A percentile compares a stretch with the other conserved stretches of the same genome.
Conservation (phyloP, 2,888 invertebrate species). For the Megamerina dolium region DNA sequence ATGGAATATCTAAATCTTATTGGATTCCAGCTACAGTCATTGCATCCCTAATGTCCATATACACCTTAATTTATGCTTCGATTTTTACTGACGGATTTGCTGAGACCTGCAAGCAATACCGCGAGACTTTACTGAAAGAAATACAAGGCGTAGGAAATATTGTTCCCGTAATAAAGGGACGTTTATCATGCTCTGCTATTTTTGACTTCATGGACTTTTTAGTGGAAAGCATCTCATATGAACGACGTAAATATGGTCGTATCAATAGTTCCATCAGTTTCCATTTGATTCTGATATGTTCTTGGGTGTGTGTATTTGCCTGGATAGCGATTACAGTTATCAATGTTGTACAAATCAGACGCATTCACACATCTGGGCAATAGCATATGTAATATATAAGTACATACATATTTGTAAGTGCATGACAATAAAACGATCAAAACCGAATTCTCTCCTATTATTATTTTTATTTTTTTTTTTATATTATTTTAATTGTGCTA, state of each 20-base stretch:
- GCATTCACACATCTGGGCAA: constrained; percentile 36
- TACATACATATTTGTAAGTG: constrained; percentile 1
- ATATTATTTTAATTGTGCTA: no score
- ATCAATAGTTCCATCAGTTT: constrained; percentile 69
- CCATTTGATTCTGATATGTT: constrained; percentile 58
- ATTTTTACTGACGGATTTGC: constrained; percentile 68
- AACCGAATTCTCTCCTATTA: no score
- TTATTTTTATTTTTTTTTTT: no score
- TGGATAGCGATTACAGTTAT: constrained; percentile 54
- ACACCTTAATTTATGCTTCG: constrained; percentile 63
- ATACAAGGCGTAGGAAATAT: constrained; percentile 47
- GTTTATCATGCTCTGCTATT: constrained; percentile 67
- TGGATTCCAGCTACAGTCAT: constrained; percentile 65
- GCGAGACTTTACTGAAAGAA: constrained; percentile 59
- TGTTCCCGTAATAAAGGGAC: constrained; percentile 47
- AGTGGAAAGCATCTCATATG: constrained; percentile 60
- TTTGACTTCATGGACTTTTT: constrained; percentile 82
- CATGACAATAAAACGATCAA: no score
- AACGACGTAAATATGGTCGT: constrained; percentile 59
- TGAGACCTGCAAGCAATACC: constrained; percentile 70
- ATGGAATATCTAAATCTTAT: constrained; percentile 59
- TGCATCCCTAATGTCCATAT: constrained; percentile 58
- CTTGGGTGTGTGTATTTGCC: constrained; percentile 57
- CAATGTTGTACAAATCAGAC: constrained; percentile 54
- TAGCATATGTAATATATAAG: constrained; percentile 31